A percentile compares a stretch with the other conserved stretches of the same genome.
phyloP scores from a whole-genome alignment of 1,140 invertebrate species.

The Hormaphis cornu region DNA sequence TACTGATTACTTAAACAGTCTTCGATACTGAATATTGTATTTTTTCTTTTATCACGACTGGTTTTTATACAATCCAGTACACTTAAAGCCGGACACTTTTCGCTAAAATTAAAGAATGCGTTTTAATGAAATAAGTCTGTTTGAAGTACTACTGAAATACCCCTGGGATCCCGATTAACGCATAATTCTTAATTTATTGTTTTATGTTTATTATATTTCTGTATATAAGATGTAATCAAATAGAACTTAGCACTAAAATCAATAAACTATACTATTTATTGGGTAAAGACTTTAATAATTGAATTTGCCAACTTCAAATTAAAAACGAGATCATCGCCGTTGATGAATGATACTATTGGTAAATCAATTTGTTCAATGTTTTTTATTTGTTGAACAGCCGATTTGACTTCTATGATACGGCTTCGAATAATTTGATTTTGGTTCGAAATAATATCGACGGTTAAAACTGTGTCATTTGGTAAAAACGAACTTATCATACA shows the following conservation, averaged over 20 bases:
- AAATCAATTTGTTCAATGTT: not conserved
- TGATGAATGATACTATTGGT: not conserved
- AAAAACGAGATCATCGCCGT: not conserved
- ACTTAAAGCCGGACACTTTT: not conserved
- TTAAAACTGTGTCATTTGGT: not conserved
- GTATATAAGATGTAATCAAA: no score
- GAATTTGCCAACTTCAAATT: not conserved
- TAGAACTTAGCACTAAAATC: no score
- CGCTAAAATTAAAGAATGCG: no score
- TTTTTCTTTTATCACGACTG: not conserved
- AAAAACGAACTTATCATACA: not conserved
- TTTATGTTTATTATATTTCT: no score
- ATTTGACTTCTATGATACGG: not conserved
- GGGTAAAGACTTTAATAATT: no score
- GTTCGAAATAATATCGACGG: not conserved
- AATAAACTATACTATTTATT: no score
- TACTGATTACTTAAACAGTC: not conserved
- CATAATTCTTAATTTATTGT: no score
- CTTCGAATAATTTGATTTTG: not conserved
- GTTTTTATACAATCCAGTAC: not conserved
- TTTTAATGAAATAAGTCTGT: no score
- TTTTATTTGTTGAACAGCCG: not conserved
- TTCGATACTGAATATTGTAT: not conserved
- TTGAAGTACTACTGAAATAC: no score
- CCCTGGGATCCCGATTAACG: no score